Evolutionary conservation across 1,140 invertebrate species (phyloP), one percentile per base, ranked within the genome.

Genomic region (Delia radicum): DNA sequence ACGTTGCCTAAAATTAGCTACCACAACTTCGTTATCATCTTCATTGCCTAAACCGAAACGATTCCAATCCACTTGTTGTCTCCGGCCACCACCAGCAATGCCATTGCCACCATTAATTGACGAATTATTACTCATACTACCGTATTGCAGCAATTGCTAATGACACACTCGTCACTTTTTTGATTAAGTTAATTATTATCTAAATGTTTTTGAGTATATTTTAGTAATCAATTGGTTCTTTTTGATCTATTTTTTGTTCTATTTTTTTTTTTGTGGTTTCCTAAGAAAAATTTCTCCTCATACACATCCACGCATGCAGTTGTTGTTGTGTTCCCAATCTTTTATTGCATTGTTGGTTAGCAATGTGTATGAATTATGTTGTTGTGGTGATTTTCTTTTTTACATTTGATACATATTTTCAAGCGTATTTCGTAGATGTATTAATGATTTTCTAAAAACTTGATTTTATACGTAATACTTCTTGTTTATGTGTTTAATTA

Each of bases 1-100:
- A 29, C 88, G 80, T 48, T 87, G 86, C 67, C 88, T 81, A 79
- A 86, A 87, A 29, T 79, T 85, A 7, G 81, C 79, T 27, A 81
- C 81, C 4, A 80, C 86, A 7, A 87, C 87, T 63, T 82, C 81
- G 5, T 83, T 81, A 37, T 87, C 79, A 37, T 86, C 83, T 10
- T 76, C 75, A 62, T 42, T 55, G 27, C 71, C 71, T 15, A 76
- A 62, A 26, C 75, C 75, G 10, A 84, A 84, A 37, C 83, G 81
- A 63, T 84, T 83, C 83, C 83, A 84, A 78, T 84, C 82, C 15
- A 77, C 76, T 65, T 75, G 61, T 73, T 69, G 75, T 27, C 21
- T 8, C 12, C 69, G 69, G 15, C 75, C 67, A 33, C 27, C 33
- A 48, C 28, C 46, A 27, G 10, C 24, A 13, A 18, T 63, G 4